Evolutionary conservation across 2,888 invertebrate species (phyloP), one percentile per base, ranked within the genome.

Genomic region (Limnephilus lunatus): DNA sequence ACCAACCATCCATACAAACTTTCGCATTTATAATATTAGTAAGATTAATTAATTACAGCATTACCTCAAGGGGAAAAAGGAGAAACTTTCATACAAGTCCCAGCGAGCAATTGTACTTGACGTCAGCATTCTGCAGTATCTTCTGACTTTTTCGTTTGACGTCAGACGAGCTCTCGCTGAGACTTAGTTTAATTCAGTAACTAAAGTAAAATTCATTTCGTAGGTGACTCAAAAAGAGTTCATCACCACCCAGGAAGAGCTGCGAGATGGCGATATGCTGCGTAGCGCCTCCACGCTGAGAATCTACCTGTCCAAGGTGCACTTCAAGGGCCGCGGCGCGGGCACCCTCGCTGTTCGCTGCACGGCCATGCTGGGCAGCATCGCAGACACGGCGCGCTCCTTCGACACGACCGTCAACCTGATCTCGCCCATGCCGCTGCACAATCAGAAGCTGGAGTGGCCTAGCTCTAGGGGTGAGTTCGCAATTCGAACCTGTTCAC

Each of bases 401-500:
- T 92, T 92, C 31, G 92, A 92, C 19, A 92, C 92, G 1, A 92
- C 92, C 88, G 92, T 92, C 53, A 90, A 91, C 14, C 90, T 93
- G 2, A 91, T 94, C 94, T 85, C 94, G 93, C 92, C 94, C 94
- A 93, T 93, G 86, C 87, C 93, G n/a, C 92, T 94, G 53, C 93
- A 92, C 81, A 94, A 94, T 82, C 94, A 94, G 90, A 94, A 93
- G 85, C 85, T 93, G 53, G 92, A 93, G 81, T 93, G 93, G 93
- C 93, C 93, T 5, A 93, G 93, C 81, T 89, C 91, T 39, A 92
- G 92, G 89, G 93, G 82, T 82, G 19, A 32, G 82, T 82, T 32
- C 82, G 7, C 25, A n/a, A 25, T 25, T 19, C 25, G 15, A 19
- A n/a, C n/a, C n/a, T n/a, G n/a, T n/a, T n/a, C n/a, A n/a, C n/a